phyloP scores from a whole-genome alignment of 2,797 vertebrate genomes.

The Ptychadena robeensis region DNA sequence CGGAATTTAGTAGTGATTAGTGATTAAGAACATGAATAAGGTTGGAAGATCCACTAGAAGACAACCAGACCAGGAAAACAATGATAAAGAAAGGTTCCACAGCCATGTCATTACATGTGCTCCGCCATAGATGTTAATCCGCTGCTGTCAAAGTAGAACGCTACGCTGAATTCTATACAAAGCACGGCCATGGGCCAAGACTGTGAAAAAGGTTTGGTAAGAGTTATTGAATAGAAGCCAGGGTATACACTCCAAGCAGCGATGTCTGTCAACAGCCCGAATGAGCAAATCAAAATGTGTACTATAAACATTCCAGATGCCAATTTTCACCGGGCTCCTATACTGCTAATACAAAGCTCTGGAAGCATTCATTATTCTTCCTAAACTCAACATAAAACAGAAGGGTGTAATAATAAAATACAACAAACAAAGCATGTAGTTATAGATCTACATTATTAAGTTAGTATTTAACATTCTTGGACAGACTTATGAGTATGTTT shows the following conservation, averaged over 20 bases:
- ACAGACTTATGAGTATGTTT: neutral
- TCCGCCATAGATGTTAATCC: neutral
- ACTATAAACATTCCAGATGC: neutral
- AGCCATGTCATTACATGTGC: too few relatives aligned
- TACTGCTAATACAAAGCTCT: neutral
- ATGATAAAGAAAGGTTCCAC: too few relatives aligned
- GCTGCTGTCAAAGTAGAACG: neutral
- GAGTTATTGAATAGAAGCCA: neutral
- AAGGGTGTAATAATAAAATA: neutral
- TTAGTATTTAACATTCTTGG: too few relatives aligned
- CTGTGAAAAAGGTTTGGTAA: neutral
- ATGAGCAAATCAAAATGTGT: neutral
- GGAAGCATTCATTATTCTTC: neutral
- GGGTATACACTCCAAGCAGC: neutral
- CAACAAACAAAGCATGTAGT: neutral
- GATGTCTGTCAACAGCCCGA: neutral
- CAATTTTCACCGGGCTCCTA: neutral
- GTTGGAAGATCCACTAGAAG: too few relatives aligned
- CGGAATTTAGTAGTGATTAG: too few relatives aligned
- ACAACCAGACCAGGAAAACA: too few relatives aligned
- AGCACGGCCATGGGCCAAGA: neutral
- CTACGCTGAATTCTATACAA: neutral
- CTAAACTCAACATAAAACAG: neutral
- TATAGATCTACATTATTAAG: neutral
- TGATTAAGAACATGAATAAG: too few relatives aligned